A percentile compares a stretch with the other conserved stretches of the same genome.
These are phyloP conservation scores for Morus bassanus DNA, from an alignment of 2,797 vertebrate genomes.

Conservation along the genomic window DNA sequence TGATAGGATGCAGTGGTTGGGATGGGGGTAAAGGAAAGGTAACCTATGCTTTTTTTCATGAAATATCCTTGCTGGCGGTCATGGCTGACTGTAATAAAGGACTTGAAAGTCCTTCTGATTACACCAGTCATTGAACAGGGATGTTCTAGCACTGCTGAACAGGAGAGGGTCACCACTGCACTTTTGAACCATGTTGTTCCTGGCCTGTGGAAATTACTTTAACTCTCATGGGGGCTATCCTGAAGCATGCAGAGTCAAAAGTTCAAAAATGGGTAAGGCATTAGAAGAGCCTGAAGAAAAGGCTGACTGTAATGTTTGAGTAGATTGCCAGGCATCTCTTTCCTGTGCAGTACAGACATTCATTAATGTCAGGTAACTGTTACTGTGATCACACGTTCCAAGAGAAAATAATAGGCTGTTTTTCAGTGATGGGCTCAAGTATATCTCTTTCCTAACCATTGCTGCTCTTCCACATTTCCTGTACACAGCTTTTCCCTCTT, in stretches of 20 bases:
- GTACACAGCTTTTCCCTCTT: not conserved
- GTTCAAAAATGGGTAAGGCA: not conserved
- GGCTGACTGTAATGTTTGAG: not conserved
- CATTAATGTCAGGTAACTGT: not conserved
- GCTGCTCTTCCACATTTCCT: not conserved
- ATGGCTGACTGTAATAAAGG: not conserved
- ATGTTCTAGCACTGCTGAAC: not conserved
- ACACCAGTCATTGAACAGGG: not conserved
- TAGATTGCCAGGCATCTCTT: not conserved
- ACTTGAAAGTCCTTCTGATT: not conserved
- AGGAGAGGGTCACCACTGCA: not conserved
- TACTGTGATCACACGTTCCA: not conserved
- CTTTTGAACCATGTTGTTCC: not conserved
- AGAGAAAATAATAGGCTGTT: not conserved
- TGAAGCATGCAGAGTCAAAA: not conserved
- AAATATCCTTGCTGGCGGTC: not conserved
- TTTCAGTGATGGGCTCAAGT: not conserved
- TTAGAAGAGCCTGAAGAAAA: not conserved
- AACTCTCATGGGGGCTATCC: not conserved
- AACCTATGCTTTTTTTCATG: accelerated
- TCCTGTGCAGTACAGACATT: not conserved
- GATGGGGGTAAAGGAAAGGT: not conserved
- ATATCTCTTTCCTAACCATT: not conserved
- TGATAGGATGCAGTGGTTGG: not conserved
- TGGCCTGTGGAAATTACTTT: not conserved